Conservation (phyloP, 2,888 invertebrate genomes). For the Liodrosophila aerea region DNA sequence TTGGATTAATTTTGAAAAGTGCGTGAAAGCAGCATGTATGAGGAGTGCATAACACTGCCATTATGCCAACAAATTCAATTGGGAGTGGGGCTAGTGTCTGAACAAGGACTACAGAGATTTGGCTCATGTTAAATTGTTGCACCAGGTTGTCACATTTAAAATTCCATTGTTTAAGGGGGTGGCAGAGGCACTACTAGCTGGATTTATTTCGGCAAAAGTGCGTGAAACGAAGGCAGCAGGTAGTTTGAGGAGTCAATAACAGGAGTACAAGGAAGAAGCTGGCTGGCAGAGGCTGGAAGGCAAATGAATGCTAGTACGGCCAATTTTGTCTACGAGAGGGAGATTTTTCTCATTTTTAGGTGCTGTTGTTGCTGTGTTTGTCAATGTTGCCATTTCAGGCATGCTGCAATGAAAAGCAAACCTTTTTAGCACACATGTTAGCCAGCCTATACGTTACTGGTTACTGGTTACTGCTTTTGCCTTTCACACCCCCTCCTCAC, state of each 20-base stretch:
- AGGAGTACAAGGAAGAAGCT: neutral
- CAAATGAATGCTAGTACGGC: constrained; percentile 3
- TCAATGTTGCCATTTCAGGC: constrained; percentile 76
- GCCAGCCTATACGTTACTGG: constrained; percentile 3
- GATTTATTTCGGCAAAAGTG: constrained; percentile 43
- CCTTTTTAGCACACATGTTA: constrained; percentile 51
- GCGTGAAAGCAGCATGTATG: no score
- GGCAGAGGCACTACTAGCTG: constrained; percentile 20
- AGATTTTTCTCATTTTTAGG: constrained; percentile 26
- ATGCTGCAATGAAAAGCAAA: constrained; percentile 75
- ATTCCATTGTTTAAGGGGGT: constrained; percentile 64
- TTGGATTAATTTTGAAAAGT: no score
- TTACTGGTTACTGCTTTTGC: constrained; percentile 14
- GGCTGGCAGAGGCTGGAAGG: neutral
- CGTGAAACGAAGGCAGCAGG: constrained; percentile 24
- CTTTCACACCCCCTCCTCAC: constrained; percentile 23
- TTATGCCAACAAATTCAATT: constrained; percentile 3
- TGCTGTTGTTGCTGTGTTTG: constrained; percentile 68
- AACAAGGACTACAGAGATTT: constrained; percentile 8
- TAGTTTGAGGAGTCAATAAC: constrained; percentile 5
- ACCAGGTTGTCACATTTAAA: constrained; percentile 66
- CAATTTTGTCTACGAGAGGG: constrained; percentile 39
- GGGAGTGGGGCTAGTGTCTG: neutral
- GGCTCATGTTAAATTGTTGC: constrained; percentile 30
- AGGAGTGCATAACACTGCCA: no score